Evolutionary conservation across 2,888 invertebrate genomes (phyloP), one percentile per base, ranked within the genome.

Genomic region (Hydropsyche betteni): DNA sequence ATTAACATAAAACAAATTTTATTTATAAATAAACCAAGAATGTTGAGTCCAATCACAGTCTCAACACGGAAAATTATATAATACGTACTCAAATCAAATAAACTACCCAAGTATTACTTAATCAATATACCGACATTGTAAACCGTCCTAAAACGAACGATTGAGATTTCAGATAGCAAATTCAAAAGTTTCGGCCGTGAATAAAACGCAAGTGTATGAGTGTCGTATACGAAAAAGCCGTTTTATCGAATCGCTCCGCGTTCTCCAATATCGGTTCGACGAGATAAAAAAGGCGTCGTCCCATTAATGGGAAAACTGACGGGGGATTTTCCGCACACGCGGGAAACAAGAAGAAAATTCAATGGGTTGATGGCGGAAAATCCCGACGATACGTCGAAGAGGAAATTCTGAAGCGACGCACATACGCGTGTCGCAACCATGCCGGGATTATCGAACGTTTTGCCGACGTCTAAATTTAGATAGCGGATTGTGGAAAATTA

Each of bases 331-430:
- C 55, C 55, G 14, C 55, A 64, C 33, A 34, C 64, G 64, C 12
- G 64, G 8, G 34, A 16, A 24, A 33, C 33, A 34, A 64, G 16
- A 34, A 34, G 64, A 64, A 64, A 64, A 64, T 24, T 34, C 64
- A 34, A 64, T 34, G 33, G 64, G 64, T 12, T 24, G 33, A 64
- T 44, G 10, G 44, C 44, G 44, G 44, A 44, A 44, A 44, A 44
- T 44, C 44, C 44, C 44, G 44, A 64, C 51, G 58, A 69, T 75
- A 68, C 68, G 72, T 75, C 71, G 75, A 73, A 73, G 58, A 53
- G 16, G 64, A 61, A 58, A 36, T 68, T 53, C 55, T 58, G 74
- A 74, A 70, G 52, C 71, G 71, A 68, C 24, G 38, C 16, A 38
- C 16, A 68, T 33, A 68, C 10, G 10, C 44, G 6, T 10, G 44